Evolutionary conservation across 2,888 invertebrate species (phyloP), one percentile per base, ranked within the genome.

Genomic region (Dichetophora obliterata): DNA sequence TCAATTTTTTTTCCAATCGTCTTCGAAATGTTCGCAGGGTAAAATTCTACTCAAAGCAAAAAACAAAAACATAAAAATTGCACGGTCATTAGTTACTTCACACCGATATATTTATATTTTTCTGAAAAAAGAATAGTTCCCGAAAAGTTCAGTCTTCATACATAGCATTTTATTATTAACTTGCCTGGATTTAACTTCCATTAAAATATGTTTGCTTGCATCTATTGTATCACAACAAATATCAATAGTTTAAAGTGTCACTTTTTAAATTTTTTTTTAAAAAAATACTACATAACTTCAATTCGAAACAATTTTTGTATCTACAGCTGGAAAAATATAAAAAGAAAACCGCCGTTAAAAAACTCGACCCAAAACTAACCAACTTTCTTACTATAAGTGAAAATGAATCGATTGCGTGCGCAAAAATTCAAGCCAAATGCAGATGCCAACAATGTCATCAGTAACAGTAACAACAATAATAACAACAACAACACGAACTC

Each of bases 391-490:
- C n/a, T n/a, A n/a, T n/a, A 2, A 43, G 22, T n/a, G 27, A 80
- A 50, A 70, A 85, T 85, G 86, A 86, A 87, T 81, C 87, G 86
- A 80, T 84, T 86, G 75, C 86, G 86, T 71, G 82, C 84, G 77
- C 84, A 84, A 70, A 87, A 86, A 79, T 85, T 87, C 68, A 84
- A 85, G 78, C 79, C 85, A 69, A 80, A 81, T 71, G 77, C 77
- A 75, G 82, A 77, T 31, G 78, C 80, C 16, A 63, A 68, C 61
- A 78, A 69, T 11, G 81, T 73, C 48, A 77, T 77, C 54, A 82
- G 78, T 54, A 85, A 82, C 77, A 82, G 80, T 61, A 84, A 76
- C 63, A 84, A 70, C 76, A 82, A 81, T 59, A 84, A 84, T 81
- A 83, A 83, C 54, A 83, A 80, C 61, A 79, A 75, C 19, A 78